These are phyloP conservation scores for Pseudococcus longispinus DNA, from an alignment of 2,888 invertebrate species.

Conservation along the genomic window DNA sequence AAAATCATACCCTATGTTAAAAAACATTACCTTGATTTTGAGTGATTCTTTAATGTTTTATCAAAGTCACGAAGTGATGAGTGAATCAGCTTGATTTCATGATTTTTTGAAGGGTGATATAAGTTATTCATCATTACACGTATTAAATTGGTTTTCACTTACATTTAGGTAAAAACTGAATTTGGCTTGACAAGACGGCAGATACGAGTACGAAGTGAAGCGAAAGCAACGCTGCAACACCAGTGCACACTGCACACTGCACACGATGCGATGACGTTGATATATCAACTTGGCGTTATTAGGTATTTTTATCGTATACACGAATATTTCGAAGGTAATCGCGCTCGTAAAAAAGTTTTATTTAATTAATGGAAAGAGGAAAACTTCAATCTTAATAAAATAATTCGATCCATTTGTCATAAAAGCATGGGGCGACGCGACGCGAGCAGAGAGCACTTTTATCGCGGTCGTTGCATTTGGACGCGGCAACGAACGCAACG, in stretches of 20 bases:
- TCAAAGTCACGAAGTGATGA: too few relatives aligned
- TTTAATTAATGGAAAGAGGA: background rate
- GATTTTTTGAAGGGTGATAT: too few relatives aligned
- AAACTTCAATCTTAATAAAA: slow-evolving; percentile 19
- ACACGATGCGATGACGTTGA: background rate
- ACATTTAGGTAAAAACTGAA: too few relatives aligned
- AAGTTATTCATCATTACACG: too few relatives aligned
- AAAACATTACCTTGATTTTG: too few relatives aligned
- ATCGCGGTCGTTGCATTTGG: background rate
- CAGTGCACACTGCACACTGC: background rate
- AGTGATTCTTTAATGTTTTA: too few relatives aligned
- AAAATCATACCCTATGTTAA: too few relatives aligned
- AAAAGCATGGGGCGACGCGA: background rate
- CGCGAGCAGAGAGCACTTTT: background rate
- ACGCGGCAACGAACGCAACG: background rate
- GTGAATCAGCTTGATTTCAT: too few relatives aligned
- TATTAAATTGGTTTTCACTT: too few relatives aligned
- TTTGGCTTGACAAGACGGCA: too few relatives aligned
- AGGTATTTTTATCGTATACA: background rate
- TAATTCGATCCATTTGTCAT: background rate
- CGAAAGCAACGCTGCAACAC: too few relatives aligned
- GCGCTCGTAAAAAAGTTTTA: background rate
- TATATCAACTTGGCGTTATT: background rate
- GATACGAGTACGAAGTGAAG: too few relatives aligned
- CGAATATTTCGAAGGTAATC: slow-evolving; percentile 24